phyloP scores from a whole-genome alignment of 1,140 invertebrate species.

The Tetramorium alpestre region DNA sequence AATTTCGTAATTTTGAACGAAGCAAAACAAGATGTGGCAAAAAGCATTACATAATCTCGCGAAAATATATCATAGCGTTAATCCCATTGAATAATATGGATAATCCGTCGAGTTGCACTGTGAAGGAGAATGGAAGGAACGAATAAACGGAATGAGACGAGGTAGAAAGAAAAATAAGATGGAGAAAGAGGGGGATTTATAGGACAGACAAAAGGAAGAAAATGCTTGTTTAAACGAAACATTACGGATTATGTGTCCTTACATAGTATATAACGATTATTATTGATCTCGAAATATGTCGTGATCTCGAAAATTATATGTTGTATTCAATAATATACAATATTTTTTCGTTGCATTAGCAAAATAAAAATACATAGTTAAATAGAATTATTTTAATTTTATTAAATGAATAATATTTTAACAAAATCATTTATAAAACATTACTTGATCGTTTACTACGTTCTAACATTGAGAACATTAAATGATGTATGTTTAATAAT shows the following conservation, averaged over 20 bases:
- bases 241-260: neutral
- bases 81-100: conserved; percentile 11
- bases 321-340: neutral
- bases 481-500: no score
- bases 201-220: neutral
- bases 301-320: neutral
- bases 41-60: neutral
- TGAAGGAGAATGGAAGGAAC: neutral
- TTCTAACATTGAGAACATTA: no score
- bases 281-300: neutral
- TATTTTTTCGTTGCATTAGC: no score
- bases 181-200: neutral
- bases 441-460: neutral
- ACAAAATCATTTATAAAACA: neutral
- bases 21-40: neutral
- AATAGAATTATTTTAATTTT: neutral
- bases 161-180: neutral
- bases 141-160: conserved; percentile 3
- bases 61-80: conserved; percentile 12
- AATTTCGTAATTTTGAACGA: neutral
- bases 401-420: neutral
- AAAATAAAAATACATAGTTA: no score
- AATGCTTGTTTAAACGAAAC: neutral
- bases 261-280: neutral
- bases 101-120: neutral